These are phyloP conservation scores for Eucidaris tribuloides DNA, from an alignment of 35 echinoderm and acorn worm species.

Conservation along the genomic window DNA sequence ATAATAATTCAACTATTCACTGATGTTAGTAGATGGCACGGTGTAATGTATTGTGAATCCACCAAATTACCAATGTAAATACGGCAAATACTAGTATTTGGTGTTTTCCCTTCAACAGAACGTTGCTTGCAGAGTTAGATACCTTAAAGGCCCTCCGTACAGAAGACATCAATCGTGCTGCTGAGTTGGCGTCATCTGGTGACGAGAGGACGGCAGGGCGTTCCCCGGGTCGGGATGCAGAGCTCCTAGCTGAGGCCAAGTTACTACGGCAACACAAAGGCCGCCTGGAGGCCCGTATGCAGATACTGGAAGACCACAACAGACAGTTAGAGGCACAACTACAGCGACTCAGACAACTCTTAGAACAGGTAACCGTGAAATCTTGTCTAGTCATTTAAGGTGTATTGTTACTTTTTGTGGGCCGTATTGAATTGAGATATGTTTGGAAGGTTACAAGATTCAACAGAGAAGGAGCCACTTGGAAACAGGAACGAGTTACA, in stretches of 20 bases:
- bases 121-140: conserved; percentile 74
- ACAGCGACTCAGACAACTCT: conserved; percentile 85
- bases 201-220: conserved; percentile 34
- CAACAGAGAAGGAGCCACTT: too few species aligned
- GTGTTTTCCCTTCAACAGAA: conserved; percentile 37
- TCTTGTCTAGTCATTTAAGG: too few species aligned
- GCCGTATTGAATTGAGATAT: too few species aligned
- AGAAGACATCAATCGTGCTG: conserved; percentile 58
- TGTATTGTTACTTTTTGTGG: too few species aligned
- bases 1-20: too few species aligned
- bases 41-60: background rate
- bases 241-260: conserved; percentile 95
- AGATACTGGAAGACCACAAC: conserved; percentile 98
- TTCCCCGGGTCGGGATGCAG: conserved; percentile 80
- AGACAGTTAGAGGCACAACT: conserved; percentile 93
- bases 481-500: too few species aligned
- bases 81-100: too few species aligned
- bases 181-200: conserved; percentile 41
- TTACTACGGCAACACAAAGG: conserved; percentile 94
- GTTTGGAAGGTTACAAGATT: too few species aligned
- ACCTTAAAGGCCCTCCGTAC: conserved; percentile 66
- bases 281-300: conserved; percentile 96
- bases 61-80: too few species aligned
- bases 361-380: conserved; percentile 99
- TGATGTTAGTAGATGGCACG: background rate